Percentiles rank a stretch among this genome's conserved stretches.
phyloP scores from a whole-genome alignment of 2,888 invertebrate genomes.

The Trilocha varians region DNA sequence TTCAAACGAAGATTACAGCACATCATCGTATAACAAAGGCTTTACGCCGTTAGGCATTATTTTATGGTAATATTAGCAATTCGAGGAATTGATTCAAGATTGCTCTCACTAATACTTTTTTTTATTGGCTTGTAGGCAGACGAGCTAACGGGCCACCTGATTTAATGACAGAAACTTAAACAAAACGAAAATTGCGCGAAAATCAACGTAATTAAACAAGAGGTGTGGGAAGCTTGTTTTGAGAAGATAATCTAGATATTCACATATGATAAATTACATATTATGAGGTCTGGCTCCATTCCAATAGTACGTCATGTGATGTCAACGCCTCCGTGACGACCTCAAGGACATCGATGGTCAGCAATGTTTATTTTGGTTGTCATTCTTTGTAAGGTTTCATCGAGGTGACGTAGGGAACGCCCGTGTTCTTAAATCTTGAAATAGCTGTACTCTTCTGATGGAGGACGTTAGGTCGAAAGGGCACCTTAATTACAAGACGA shows the following conservation, averaged over 20 bases:
- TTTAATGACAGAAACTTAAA: not conserved
- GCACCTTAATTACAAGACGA: too few relatives aligned
- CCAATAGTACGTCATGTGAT: slow-evolving; percentile 27
- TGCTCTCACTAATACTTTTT: too few relatives aligned
- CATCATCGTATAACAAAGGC: too few relatives aligned
- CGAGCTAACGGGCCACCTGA: not conserved
- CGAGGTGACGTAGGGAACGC: not conserved
- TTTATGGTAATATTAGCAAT: too few relatives aligned
- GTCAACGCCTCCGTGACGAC: slow-evolving; percentile 32
- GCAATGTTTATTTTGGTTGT: slow-evolving; percentile 19
- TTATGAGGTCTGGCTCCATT: slow-evolving; percentile 14
- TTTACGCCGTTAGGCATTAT: too few relatives aligned
- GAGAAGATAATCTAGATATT: slow-evolving; percentile 2
- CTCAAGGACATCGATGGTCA: slow-evolving; percentile 19
- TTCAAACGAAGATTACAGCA: too few relatives aligned
- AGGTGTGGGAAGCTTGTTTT: not conserved
- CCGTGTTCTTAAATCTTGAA: not conserved
- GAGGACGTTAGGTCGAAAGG: too few relatives aligned
- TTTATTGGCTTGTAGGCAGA: too few relatives aligned
- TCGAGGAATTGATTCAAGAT: too few relatives aligned
- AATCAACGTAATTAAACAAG: too few relatives aligned
- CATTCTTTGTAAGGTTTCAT: not conserved
- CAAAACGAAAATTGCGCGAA: not conserved
- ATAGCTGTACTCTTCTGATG: too few relatives aligned
- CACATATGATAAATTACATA: slow-evolving; percentile 9